phyloP scores from a whole-genome alignment of 2,888 invertebrate genomes.

The Ormyrus rosae region DNA sequence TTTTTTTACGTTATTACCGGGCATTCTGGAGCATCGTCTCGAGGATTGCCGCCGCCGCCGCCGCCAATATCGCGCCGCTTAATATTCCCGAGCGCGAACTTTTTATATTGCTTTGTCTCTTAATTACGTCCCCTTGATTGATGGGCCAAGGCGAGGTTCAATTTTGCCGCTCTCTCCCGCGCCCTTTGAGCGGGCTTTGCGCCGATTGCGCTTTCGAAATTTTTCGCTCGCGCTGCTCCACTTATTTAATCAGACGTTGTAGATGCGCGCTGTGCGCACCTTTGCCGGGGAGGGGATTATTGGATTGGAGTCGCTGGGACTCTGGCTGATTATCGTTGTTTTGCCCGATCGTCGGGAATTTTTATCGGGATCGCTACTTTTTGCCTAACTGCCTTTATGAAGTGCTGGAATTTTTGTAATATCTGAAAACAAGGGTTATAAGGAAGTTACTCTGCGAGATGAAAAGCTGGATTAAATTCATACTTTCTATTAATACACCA shows the following conservation, averaged over 20 bases:
- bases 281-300: neutral
- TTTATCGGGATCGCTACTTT: too few relatives aligned
- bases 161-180: neutral
- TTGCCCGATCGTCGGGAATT: too few relatives aligned
- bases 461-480: too few relatives aligned
- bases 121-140: slow-evolving; percentile 5
- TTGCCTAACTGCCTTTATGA: too few relatives aligned
- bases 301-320: neutral
- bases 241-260: neutral
- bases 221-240: neutral
- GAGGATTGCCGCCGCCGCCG: too few relatives aligned
- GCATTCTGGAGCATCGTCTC: neutral
- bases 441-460: too few relatives aligned
- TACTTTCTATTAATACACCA: too few relatives aligned
- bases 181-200: neutral
- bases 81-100: slow-evolving; percentile 1
- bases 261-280: too few relatives aligned
- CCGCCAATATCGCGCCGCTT: slow-evolving; percentile 10
- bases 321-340: slow-evolving; percentile 30
- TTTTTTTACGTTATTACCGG: neutral
- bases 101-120: slow-evolving; percentile 8
- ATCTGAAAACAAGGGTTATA: too few relatives aligned
- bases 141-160: neutral
- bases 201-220: neutral
- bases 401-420: too few relatives aligned